Conservation (phyloP, 1,140 invertebrate genomes). For the Bombus sylvicola region DNA sequence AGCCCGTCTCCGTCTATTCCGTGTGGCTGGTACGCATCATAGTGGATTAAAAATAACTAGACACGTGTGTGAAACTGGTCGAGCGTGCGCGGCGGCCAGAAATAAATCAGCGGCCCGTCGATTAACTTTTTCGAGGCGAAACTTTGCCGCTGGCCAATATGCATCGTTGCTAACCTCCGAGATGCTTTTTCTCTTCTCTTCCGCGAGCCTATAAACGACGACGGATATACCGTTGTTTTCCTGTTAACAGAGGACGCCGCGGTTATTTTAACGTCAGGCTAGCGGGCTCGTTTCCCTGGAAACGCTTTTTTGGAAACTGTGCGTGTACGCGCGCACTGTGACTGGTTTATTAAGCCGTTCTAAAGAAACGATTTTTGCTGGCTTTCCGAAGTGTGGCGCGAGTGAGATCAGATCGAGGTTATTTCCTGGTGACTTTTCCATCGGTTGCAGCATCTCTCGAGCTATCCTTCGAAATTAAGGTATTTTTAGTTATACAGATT, state of each 20-base stretch:
- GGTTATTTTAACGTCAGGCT: conserved; percentile 27
- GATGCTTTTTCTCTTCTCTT: conserved; percentile 9
- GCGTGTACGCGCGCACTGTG: too few relatives aligned
- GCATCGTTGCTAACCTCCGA: background rate
- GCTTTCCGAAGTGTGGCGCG: background rate
- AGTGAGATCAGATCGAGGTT: too few relatives aligned
- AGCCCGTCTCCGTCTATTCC: background rate
- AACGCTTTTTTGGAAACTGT: background rate
- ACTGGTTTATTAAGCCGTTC: background rate
- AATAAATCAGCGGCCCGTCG: conserved; percentile 45
- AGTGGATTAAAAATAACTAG: conserved; percentile 52
- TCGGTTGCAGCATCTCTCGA: too few relatives aligned
- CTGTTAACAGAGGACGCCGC: conserved; percentile 11
- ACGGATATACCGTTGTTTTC: conserved; percentile 34
- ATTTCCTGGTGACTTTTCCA: too few relatives aligned
- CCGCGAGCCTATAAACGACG: background rate
- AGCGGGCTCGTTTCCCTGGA: background rate
- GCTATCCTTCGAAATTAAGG: too few relatives aligned
- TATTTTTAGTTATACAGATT: too few relatives aligned
- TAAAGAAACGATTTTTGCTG: background rate
- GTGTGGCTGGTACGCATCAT: conserved; percentile 43
- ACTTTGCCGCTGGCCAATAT: conserved; percentile 2
- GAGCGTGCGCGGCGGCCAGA: conserved; percentile 44
- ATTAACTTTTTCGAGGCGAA: conserved; percentile 54
- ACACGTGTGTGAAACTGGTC: conserved; percentile 45